These are phyloP conservation scores for Oenanthe melanoleuca DNA, from an alignment of 2,113 vertebrate genomes.

Conservation along the genomic window DNA sequence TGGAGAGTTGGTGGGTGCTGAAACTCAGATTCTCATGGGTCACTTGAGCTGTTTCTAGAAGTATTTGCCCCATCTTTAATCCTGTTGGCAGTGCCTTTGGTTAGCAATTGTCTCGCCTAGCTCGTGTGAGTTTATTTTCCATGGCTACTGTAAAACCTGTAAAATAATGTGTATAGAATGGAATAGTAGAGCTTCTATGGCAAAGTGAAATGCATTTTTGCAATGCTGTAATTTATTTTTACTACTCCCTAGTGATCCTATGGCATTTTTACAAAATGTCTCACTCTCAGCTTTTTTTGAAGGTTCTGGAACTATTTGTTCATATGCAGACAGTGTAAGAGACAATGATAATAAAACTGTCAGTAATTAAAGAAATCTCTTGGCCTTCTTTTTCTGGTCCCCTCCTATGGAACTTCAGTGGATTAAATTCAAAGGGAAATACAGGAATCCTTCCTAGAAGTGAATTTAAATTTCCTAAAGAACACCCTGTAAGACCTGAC, in stretches of 20 bases:
- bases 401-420: not conserved
- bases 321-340: slow-evolving; percentile 44
- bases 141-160: slow-evolving; percentile 62
- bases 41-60: not conserved
- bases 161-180: slow-evolving; percentile 64
- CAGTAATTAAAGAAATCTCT: not conserved
- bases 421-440: not conserved
- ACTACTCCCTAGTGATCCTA: slow-evolving; percentile 43
- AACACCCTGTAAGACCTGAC: not conserved
- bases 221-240: slow-evolving; percentile 72
- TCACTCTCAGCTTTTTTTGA: slow-evolving; percentile 32
- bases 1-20: not conserved
- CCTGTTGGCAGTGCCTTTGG: slow-evolving; percentile 77
- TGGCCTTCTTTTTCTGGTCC: not conserved
- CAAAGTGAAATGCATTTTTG: slow-evolving; percentile 66
- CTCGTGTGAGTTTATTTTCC: slow-evolving; percentile 37
- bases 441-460: not conserved
- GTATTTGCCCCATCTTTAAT: not conserved
- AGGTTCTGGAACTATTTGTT: slow-evolving; percentile 42
- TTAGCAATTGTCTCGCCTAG: slow-evolving; percentile 31
- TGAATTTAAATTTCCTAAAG: not conserved
- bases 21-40: not conserved
- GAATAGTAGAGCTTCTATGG: slow-evolving; percentile 70
- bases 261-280: slow-evolving; percentile 58
- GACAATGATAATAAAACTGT: slow-evolving; percentile 44